phyloP scores from a whole-genome alignment of 1,140 invertebrate species.

The Phthorimaea operculella region DNA sequence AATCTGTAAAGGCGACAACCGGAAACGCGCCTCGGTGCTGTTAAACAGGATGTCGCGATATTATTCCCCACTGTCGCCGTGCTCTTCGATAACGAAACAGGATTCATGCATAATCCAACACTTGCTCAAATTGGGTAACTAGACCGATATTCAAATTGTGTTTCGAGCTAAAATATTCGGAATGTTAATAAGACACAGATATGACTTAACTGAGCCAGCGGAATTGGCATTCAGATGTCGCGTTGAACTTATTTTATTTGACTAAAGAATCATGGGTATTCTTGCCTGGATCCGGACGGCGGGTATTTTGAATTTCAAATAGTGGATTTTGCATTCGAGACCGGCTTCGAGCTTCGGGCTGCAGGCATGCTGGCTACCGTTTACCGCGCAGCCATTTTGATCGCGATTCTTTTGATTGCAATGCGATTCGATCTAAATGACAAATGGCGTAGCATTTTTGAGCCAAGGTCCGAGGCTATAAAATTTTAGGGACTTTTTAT shows the following conservation, averaged over 20 bases:
- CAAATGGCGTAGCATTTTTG: background rate
- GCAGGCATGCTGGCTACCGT: constrained; percentile 16
- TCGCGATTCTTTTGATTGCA: constrained; percentile 16
- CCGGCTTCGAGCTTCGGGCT: constrained; percentile 32
- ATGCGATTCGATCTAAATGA: constrained; percentile 1
- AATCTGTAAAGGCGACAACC: too few species aligned
- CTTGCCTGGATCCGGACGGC: constrained; percentile 22
- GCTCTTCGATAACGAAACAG: too few species aligned
- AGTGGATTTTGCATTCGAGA: constrained; percentile 57
- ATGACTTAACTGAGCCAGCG: constrained; percentile 15
- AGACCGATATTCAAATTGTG: background rate
- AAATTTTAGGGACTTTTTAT: background rate
- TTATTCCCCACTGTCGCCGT: too few species aligned
- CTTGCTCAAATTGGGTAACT: background rate
- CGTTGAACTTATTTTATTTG: constrained; percentile 46
- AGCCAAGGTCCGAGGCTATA: background rate
- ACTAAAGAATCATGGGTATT: constrained; percentile 46
- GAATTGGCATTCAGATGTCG: constrained; percentile 46
- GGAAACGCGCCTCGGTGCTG: too few species aligned
- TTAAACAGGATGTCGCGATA: too few species aligned
- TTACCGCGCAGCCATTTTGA: constrained; percentile 20
- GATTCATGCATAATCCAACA: background rate
- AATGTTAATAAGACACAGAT: constrained; percentile 5
- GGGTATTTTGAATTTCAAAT: constrained; percentile 62
- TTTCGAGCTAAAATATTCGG: background rate